A percentile compares a stretch with the other conserved stretches of the same genome.
phyloP scores from a whole-genome alignment of 2,888 invertebrate species.

The Protula sp. region DNA sequence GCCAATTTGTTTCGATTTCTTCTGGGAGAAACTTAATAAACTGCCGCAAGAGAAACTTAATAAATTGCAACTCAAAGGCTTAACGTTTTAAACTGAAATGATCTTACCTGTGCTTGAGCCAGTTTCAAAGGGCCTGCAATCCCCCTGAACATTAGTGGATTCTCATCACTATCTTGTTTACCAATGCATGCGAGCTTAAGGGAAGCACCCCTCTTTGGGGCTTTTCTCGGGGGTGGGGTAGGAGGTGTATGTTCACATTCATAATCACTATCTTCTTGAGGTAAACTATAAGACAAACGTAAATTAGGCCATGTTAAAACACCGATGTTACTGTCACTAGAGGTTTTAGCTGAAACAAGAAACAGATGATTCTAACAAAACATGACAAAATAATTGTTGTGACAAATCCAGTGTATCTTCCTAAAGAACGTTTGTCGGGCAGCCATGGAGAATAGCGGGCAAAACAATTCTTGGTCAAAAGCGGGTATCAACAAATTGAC shows the following conservation, averaged over 20 bases:
- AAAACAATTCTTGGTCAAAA: too few relatives aligned
- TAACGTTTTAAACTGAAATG: too few relatives aligned
- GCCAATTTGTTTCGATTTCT: too few relatives aligned
- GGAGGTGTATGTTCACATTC: slow-evolving; percentile 61
- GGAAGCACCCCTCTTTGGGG: slow-evolving; percentile 46
- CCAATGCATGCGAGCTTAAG: slow-evolving; percentile 53
- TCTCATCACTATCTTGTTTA: slow-evolving; percentile 54
- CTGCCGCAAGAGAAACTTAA: too few relatives aligned
- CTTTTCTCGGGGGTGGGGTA: slow-evolving; percentile 48
- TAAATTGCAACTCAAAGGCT: too few relatives aligned
- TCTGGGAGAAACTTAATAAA: too few relatives aligned
- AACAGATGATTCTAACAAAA: background rate
- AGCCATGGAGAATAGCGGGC: too few relatives aligned
- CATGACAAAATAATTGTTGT: too few relatives aligned
- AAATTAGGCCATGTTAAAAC: background rate
- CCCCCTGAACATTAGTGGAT: slow-evolving; percentile 56
- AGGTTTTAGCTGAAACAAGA: background rate
- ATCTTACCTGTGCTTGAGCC: slow-evolving; percentile 60
- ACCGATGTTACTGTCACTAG: too few relatives aligned
- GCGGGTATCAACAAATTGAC: too few relatives aligned
- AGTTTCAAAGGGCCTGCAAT: slow-evolving; percentile 68
- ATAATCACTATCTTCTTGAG: slow-evolving; percentile 52
- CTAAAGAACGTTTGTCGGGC: too few relatives aligned
- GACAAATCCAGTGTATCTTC: too few relatives aligned
- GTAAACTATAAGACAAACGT: slow-evolving; percentile 33